phyloP scores from a whole-genome alignment of 2,797 vertebrate genomes.

The Chelmon rostratus region DNA sequence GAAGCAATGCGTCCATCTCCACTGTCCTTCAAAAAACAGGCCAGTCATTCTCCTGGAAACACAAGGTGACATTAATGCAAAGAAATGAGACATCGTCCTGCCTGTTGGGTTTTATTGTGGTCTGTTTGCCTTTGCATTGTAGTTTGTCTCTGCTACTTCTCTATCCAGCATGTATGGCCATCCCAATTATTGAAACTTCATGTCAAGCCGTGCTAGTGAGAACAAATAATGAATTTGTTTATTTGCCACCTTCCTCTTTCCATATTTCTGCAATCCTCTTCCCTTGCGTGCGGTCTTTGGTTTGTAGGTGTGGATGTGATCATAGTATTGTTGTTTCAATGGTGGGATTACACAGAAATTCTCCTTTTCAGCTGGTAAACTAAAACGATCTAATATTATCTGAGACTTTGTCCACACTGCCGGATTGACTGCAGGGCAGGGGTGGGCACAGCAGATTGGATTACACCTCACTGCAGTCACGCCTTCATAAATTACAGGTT shows the following conservation, averaged over 20 bases:
- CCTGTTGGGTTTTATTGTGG: not conserved
- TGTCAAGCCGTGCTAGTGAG: not conserved
- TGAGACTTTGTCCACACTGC: slow-evolving; percentile 40
- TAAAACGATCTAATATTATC: slow-evolving; percentile 41
- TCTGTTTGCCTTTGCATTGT: not conserved
- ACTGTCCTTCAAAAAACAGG: slow-evolving; percentile 38
- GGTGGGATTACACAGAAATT: slow-evolving; percentile 1
- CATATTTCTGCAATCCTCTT: not conserved
- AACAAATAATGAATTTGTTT: not conserved
- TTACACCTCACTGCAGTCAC: slow-evolving; percentile 47
- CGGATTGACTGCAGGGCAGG: slow-evolving; percentile 51
- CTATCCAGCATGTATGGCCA: not conserved
- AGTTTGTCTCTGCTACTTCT: not conserved
- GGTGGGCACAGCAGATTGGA: slow-evolving; percentile 16
- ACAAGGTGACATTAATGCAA: slow-evolving; percentile 1
- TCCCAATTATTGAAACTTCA: not conserved
- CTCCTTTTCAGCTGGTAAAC: slow-evolving; percentile 36
- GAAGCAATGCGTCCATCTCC: slow-evolving; percentile 48
- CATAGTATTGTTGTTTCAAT: not conserved
- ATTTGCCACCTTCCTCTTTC: slow-evolving; percentile 21
- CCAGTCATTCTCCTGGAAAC: slow-evolving; percentile 75
- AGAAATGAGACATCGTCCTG: not conserved
- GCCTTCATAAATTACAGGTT: slow-evolving; percentile 17
- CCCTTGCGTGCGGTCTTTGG: not conserved
- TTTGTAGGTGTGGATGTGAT: not conserved